Conservation (phyloP, 2,888 invertebrate species). For the Cabera pusaria region DNA sequence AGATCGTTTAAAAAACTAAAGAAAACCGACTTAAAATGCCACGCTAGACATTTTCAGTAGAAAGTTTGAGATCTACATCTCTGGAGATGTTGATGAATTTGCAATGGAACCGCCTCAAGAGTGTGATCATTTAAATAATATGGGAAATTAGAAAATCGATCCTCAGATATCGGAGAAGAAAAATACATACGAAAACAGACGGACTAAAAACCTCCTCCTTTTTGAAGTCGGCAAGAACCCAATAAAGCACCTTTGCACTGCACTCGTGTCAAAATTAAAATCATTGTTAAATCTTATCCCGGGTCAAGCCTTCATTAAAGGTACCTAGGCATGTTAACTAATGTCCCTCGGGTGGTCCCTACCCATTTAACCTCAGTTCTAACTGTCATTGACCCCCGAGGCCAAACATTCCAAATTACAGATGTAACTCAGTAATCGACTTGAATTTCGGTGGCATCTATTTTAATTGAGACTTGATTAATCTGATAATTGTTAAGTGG, state of each 20-base stretch:
- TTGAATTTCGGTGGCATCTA: constrained; percentile 31
- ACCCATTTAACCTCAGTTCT: constrained; percentile 60
- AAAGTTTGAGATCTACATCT: background rate
- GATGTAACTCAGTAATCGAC: constrained; percentile 47
- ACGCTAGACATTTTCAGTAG: constrained; percentile 1
- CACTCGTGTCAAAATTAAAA: constrained; percentile 15
- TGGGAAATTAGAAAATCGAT: no score
- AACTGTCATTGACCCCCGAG: constrained; percentile 57
- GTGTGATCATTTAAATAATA: no score
- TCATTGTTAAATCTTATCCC: constrained; percentile 23
- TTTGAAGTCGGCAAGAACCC: constrained; percentile 1
- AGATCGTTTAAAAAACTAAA: no score
- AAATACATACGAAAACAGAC: no score
- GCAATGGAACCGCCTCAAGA: no score
- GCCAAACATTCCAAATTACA: constrained; percentile 54
- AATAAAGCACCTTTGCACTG: background rate
- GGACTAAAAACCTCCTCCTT: no score
- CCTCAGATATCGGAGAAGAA: no score
- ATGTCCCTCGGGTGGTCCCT: constrained; percentile 31
- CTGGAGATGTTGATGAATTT: no score
- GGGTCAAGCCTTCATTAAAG: constrained; percentile 22
- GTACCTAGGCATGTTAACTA: constrained; percentile 22
- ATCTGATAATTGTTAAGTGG: constrained; percentile 14
- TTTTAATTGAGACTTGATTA: constrained; percentile 25
- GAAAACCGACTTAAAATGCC: constrained; percentile 13